Percentiles rank a stretch among this genome's conserved stretches.
These are phyloP conservation scores for Puma concolor DNA, from an alignment of 2,113 vertebrate species.

Conservation along the genomic window DNA sequence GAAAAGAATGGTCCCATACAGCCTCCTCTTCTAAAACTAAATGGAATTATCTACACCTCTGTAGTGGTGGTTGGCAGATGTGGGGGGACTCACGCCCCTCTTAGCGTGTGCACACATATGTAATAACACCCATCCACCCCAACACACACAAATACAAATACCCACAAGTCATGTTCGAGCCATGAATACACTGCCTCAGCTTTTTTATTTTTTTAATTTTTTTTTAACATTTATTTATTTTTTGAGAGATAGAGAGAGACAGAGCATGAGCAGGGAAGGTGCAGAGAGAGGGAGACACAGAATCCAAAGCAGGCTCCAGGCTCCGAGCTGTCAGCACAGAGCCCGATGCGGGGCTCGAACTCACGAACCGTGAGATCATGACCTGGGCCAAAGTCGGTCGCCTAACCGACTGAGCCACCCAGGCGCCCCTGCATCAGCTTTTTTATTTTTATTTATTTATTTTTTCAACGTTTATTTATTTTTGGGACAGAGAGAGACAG, in stretches of 20 bases:
- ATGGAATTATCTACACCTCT: not conserved
- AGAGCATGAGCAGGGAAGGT: too few relatives aligned
- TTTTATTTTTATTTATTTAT: not conserved
- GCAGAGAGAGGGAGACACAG: too few relatives aligned
- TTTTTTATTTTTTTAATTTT: not conserved
- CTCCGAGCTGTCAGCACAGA: too few relatives aligned
- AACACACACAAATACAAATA: not conserved
- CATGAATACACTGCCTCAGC: not conserved
- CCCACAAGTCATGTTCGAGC: not conserved
- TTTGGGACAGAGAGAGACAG: too few relatives aligned
- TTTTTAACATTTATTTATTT: too few relatives aligned
- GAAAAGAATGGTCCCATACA: not conserved
- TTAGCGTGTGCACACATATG: not conserved
- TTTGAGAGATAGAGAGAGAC: too few relatives aligned
- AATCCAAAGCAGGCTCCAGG: too few relatives aligned
- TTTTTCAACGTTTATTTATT: too few relatives aligned
- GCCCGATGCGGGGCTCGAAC: too few relatives aligned
- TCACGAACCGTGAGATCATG: too few relatives aligned
- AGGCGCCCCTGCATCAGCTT: not conserved
- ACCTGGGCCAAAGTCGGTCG: too few relatives aligned
- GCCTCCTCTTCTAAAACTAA: not conserved
- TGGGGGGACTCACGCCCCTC: not conserved
- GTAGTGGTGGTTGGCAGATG: not conserved
- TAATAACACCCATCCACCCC: fast-evolving
- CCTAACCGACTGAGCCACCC: too few relatives aligned